Percentiles rank a stretch among this genome's conserved stretches.
phyloP scores from a whole-genome alignment of 2,113 vertebrate genomes.

The Daubentonia madagascariensis region DNA sequence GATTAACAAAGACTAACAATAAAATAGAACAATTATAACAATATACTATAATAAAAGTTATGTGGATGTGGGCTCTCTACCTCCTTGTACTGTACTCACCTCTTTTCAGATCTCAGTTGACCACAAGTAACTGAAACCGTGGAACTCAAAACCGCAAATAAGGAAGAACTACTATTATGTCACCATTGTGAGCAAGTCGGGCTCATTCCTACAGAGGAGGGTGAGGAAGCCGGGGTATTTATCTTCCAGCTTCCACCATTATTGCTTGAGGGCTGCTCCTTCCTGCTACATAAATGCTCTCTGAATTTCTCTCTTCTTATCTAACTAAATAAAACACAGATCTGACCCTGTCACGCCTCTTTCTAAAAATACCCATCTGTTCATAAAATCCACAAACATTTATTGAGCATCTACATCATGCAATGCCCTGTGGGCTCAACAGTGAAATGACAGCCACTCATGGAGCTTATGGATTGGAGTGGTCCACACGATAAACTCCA shows the following conservation, averaged over 20 bases:
- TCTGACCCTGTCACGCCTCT: not conserved
- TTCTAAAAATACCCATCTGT: conserved; percentile 9
- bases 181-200: not conserved
- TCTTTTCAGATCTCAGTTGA: not conserved
- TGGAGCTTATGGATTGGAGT: not conserved
- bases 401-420: not conserved
- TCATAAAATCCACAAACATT: not conserved
- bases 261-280: not conserved
- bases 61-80: not conserved
- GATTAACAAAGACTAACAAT: not conserved
- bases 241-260: not conserved
- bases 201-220: not conserved
- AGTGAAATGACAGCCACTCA: not conserved
- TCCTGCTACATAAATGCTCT: not conserved
- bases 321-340: not conserved
- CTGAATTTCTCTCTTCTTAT: not conserved
- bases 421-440: not conserved
- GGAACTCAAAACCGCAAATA: not conserved
- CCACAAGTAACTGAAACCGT: not conserved
- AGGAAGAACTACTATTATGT: not conserved
- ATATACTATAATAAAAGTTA: not conserved
- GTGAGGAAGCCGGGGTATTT: not conserved
- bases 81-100: not conserved
- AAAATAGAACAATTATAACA: not conserved
- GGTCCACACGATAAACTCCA: not conserved